phyloP scores from a whole-genome alignment of 2,888 invertebrate genomes.

The Abrostola triplasia region DNA sequence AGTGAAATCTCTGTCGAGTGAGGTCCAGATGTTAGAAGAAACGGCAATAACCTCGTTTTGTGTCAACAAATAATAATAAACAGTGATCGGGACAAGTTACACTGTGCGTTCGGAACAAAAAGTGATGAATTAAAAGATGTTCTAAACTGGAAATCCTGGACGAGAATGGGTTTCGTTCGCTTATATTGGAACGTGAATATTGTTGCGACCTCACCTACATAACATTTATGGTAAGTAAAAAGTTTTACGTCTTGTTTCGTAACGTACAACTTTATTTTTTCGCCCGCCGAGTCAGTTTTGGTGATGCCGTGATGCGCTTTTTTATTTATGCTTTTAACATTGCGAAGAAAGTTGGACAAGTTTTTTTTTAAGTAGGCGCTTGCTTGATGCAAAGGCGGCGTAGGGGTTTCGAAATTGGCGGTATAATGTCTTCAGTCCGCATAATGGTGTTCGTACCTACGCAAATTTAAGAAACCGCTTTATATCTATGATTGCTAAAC shows the following conservation, averaged over 20 bases:
- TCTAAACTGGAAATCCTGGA: slow-evolving; percentile 79
- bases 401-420: slow-evolving; percentile 45
- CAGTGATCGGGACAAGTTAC: slow-evolving; percentile 81
- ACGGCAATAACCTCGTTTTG: slow-evolving; percentile 82
- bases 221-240: slow-evolving; percentile 86
- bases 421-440: slow-evolving; percentile 28
- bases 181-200: slow-evolving; percentile 74
- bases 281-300: slow-evolving; percentile 47
- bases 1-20: slow-evolving; percentile 79
- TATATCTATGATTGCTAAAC: slow-evolving; percentile 48
- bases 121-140: slow-evolving; percentile 84
- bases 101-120: slow-evolving; percentile 69
- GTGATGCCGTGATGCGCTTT: slow-evolving; percentile 57
- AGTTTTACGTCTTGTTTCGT: slow-evolving; percentile 84
- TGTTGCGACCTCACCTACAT: slow-evolving; percentile 83
- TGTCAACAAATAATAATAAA: slow-evolving; percentile 86
- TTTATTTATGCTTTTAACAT: slow-evolving; percentile 51
- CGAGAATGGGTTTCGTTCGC: slow-evolving; percentile 80
- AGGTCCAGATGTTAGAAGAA: slow-evolving; percentile 78
- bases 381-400: slow-evolving; percentile 19
- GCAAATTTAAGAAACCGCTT: slow-evolving; percentile 51
- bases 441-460: slow-evolving; percentile 54
- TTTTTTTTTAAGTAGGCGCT: slow-evolving; percentile 43
- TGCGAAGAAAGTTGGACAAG: slow-evolving; percentile 46
- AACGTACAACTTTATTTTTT: slow-evolving; percentile 72